Evolutionary conservation across 2,797 vertebrate species (phyloP), one percentile per base, ranked within the genome.

Genomic region (Ataeniobius toweri): DNA sequence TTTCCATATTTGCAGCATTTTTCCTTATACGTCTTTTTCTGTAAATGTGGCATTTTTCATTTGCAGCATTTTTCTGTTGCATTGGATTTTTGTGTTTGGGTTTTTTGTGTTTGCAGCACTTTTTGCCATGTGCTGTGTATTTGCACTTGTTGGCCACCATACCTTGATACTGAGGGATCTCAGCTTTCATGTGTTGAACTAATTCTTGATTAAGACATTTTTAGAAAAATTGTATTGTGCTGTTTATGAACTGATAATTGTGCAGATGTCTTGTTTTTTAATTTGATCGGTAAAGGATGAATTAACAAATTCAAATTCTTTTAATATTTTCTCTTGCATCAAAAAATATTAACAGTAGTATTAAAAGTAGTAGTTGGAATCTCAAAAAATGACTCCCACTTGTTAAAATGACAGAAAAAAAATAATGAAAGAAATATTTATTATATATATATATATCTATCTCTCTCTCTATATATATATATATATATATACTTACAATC

Each of bases 231-330:
- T 10, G 28, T 31, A 16, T 61, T 28, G 28, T 59, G 58, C 58
- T 28, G n/a, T 59, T 28, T 14, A 28, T 16, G 10, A 13, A 8
- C n/a, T 59, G 12, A 59, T 59, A 13, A 28, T 36, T 36, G 6
- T 63, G 16, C 5, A 31, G 26, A 6, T 51, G 50, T 94, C 89
- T 90, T 70, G 13, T 22, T 65, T 6, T 65, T 65, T 10, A 18
- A 36, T 5, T 31, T 65, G 50, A 18, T 18, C 16, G 14, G 13
- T 58, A 13, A 58, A 58, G 13, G 28, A 28, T 59, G 16, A 59
- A 59, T 16, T 5, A 24, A 28, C 4, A 59, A 16, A 36, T 36
- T 36, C 3, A 36, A 36, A 36, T 36, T 36, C 36, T 36, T 36
- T 36, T 36, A 36, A 59, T 59, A 59, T 28, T 59, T 13, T 26